Evolutionary conservation across 2,113 vertebrate genomes (phyloP), one percentile per base, ranked within the genome.

Genomic region (Mobula hypostoma): DNA sequence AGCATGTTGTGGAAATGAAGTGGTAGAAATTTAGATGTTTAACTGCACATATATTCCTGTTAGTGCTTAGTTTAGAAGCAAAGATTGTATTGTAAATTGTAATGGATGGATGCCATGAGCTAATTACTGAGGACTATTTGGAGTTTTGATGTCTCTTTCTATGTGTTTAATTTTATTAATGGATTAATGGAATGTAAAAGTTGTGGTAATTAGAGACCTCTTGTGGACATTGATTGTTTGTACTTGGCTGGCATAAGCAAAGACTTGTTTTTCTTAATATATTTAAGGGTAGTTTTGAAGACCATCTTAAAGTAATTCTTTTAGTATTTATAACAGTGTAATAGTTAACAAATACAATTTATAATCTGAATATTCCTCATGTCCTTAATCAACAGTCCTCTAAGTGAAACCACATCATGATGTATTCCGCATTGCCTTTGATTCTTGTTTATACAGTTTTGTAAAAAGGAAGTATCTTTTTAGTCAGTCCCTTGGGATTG

Each of bases 131-230:
- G n/a, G 58, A 58, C 29, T 7, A 92, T 92, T 92, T 68, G 70
- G 8, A 17, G 90, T 68, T 21, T 92, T 92, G n/a, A 72, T 68
- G 36, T 8, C 32, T 40, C 32, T 87, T 87, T 87, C 27, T n/a
- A 9, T 6, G 11, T 72, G 68, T 92, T 92, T 92, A 40, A 92
- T 72, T 92, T 66, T 66, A 68, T 90, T 90, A 68, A 90, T 90
- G 63, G 15, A 72, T 36, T 82, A 82, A 82, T 82, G 32, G 79
- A 92, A 92, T 92, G 32, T 21, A 40, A 17, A 92, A 92, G 48
- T 72, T 8, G 68, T 72, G 36, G 66, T 48, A 92, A 92, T 92
- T 92, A 72, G 90, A 72, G 68, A 92, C 32, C 90, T 72, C 90
- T 90, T 63, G 17, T 92, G 90, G 68, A 19, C 32, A 92, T 40